Base-by-base conservation (phyloP, 2,888 invertebrate species). In the Lacanobia oleracea region DNA sequence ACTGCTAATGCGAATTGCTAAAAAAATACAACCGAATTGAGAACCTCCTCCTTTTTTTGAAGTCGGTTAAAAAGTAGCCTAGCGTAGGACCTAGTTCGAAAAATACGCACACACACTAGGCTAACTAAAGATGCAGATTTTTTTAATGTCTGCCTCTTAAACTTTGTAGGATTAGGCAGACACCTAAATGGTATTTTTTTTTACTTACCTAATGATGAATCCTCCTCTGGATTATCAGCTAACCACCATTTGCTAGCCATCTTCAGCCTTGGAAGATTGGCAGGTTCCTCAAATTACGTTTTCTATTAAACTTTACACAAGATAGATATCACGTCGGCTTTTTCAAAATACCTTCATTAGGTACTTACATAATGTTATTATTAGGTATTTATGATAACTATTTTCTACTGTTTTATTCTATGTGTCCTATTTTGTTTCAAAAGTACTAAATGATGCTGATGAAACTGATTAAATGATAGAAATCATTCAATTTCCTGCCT, bases 1-100 rank as follows among this genome's bases (percentile, higher is more conserved):
- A 64, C 14, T 68, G 77, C 77, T 61, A 64, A 40, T 77, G 77
- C 77, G 77, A 77, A 77, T 73, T 77, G 27, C 23, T 33, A 40
- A 16, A n/a, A n/a, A n/a, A n/a, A n/a, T n/a, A n/a, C n/a, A n/a
- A n/a, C n/a, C n/a, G n/a, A n/a, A n/a, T n/a, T n/a, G n/a, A n/a
- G n/a, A n/a, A n/a, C n/a, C n/a, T n/a, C n/a, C n/a, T n/a, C n/a
- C n/a, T n/a, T n/a, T n/a, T n/a, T n/a, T n/a, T n/a, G n/a, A n/a
- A n/a, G n/a, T n/a, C n/a, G n/a, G n/a, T n/a, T n/a, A n/a, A n/a
- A 40, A 37, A 45, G 37, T 51, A 67, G 43, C 21, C 45, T 45
- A 56, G 43, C 18, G 21, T 33, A 61, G 54, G 54, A 27, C 23
- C 14, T 9, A 33, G 18, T 56, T 33, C 1, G 7, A 27, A 16